Evolutionary conservation across 2,797 vertebrate species (phyloP), one percentile per base, ranked within the genome.

Genomic region (Spheniscus humboldti): DNA sequence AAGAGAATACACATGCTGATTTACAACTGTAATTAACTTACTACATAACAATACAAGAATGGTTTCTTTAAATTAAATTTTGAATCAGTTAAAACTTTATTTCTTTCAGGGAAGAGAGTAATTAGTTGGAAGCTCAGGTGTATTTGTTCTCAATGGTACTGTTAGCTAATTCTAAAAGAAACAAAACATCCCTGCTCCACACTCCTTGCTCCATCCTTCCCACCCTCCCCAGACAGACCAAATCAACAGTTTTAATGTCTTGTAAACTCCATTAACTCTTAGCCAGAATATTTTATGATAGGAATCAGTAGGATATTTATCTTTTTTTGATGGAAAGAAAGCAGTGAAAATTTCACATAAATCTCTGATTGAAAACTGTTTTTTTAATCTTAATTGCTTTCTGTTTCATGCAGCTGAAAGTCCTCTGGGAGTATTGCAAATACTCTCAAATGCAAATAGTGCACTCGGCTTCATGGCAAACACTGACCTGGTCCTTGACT

Each of bases 401-500:
- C 45, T 48, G 47, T 90, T 55, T 50, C 45, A 13, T 79, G 82
- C 57, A 81, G 37, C 82, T 94, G 83, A 41, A 91, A 80, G 80
- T 81, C 56, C 52, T 90, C 37, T 47, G 73, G 43, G 41, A 48
- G 25, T 23, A 43, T 1, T 86, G 75, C 27, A 94, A 16, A 39
- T 81, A 55, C 37, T 75, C 57, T 83, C 30, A 88, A 92, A 92
- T 72, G 59, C 79, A 86, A 90, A 71, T 6, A 84, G n/a, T 31
- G 47, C 68, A 52, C 62, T 91, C 52, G 33, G 72, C 72, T 91
- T 80, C 71, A n/a, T 15, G 43, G 13, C 60, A 75, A 81, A 79
- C 91, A 60, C 71, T 86, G 92, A 55, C 22, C 50, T 52, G 74
- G 82, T 74, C 85, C 80, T 96, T 95, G 91, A 37, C 73, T 90